phyloP scores from a whole-genome alignment of 2,113 vertebrate genomes.

The Ranitomeya imitator region DNA sequence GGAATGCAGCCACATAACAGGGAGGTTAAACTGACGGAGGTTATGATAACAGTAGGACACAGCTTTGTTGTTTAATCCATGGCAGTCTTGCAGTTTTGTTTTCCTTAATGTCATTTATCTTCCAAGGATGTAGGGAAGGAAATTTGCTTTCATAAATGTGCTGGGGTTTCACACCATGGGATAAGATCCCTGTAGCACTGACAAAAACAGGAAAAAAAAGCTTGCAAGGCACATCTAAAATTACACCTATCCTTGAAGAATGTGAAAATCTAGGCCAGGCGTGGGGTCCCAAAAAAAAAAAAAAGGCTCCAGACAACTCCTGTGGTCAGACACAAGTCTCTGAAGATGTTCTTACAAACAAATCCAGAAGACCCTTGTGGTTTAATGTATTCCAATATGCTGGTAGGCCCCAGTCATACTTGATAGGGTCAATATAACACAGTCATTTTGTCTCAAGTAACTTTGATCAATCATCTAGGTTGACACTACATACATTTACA shows the following conservation, averaged over 20 bases:
- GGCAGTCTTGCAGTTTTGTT: conserved; percentile 63
- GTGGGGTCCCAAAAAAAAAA: conserved; percentile 64
- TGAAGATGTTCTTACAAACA: conserved; percentile 48
- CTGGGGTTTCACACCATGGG: conserved; percentile 70
- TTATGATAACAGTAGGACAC: conserved; percentile 65
- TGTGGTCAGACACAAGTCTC: conserved; percentile 40
- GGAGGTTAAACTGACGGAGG: conserved; percentile 58
- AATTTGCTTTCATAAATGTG: conserved; percentile 69
- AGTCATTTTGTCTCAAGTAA: conserved; percentile 35
- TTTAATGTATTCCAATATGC: conserved; percentile 36
- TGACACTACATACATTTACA: conserved; percentile 8
- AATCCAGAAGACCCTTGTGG: conserved; percentile 31
- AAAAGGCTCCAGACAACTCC: conserved; percentile 21
- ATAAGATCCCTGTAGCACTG: conserved; percentile 69
- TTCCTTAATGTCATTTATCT: conserved; percentile 65
- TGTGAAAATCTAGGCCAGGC: conserved; percentile 76
- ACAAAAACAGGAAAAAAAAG: conserved; percentile 62
- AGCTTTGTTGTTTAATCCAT: conserved; percentile 61
- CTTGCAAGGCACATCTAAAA: conserved; percentile 74
- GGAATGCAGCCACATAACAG: conserved; percentile 58
- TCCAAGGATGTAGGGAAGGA: conserved; percentile 64
- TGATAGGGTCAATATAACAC: conserved; percentile 28
- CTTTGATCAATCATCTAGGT: conserved; percentile 9
- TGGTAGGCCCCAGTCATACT: conserved; percentile 32
- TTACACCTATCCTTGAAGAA: conserved; percentile 78